Base-by-base conservation (phyloP, 1,140 invertebrate species). In the Vanessa atalanta region DNA sequence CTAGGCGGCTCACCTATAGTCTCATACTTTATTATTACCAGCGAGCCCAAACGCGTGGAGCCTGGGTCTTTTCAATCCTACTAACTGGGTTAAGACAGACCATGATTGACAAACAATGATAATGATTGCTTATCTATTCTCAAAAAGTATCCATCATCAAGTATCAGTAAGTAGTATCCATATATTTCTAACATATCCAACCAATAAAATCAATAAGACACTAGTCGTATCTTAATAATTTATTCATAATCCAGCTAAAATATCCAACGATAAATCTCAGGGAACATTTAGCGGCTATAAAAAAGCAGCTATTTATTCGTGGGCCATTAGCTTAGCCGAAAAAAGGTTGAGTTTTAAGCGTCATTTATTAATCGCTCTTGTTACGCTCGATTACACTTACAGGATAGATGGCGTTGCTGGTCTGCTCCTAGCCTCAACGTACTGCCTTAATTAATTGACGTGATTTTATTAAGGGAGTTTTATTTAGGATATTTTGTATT, bases 301-400 rank as follows among this genome's bases (percentile, higher is more conserved):
- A 89, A 86, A 89, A 83, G 78, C 79, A 74, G 78, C 79, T 86
- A 84, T 86, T 89, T 87, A 86, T 76, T 80, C 80, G 69, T 79
- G 86, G 70, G 50, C 82, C 88, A 89, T 89, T 89, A 89, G 84
- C 76, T 83, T 73, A 70, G 79, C 88, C 88, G 86, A 89, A 89
- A 89, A 89, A 89, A 89, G 88, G 88, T 85, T 87, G 79, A 83
- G 81, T 81, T 86, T 88, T 89, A 84, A 89, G 85, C 88, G 76
- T 81, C 86, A 87, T 89, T 89, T 86, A 83, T 89, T 89, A 87
- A 89, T 85, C 84, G 79, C 76, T 72, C 72, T 73, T 73, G 64
- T 47, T 47, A 70, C 84, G 83, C 64, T 82, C 86, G 83, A 89
- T 89, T 89, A 86, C 85, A 63, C 75, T 77, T 80, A 77, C 80